Base-by-base conservation (phyloP, 2,797 vertebrate species). In the Pogonophryne albipinna region DNA sequence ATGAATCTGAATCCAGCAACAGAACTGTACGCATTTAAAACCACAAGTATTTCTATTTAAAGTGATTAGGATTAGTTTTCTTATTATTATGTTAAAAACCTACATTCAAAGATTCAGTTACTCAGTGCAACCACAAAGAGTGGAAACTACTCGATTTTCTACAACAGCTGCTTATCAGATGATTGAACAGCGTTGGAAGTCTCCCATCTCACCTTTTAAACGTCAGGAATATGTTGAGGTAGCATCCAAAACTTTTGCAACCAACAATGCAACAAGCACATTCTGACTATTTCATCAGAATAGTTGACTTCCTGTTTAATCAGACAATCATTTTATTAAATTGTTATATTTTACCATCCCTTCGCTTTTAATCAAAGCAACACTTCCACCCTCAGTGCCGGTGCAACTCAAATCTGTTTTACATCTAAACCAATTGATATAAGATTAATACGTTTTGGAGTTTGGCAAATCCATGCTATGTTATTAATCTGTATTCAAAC, bases 141-240 rank as follows among this genome's bases (percentile, higher is more conserved):
- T 4, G 45, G 58, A 45, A 42, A 42, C 6, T 8, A 23, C 15
- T 58, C 34, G 42, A 38, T 19, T 10, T 34, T 38, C 16, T 56
- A 16, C 53, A 34, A 34, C 17, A 34, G 34, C 15, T 38, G 55
- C 55, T 1, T 34, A 31, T 56, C 20, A 1, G 20, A 2, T 9
- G 34, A 38, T 6, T 0, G 34, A 38, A 38, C 34, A 1, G 51
- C 1, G 6, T 15, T 20, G 23, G 13, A 53, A 53, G 23, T 27
- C 13, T 27, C 0, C 51, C 51, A 0, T 0, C 51, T 23, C 51
- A 53, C 50, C 19, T 53, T 53, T 23, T 23, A 9, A 23, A 27
- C 23, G 20, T 27, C 20, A 53, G 51, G 23, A 53, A 53, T 27
- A 53, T 20, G 20, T 4, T 3, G 6, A 53, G 51, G 20, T 3